Conservation (phyloP, 2,797 vertebrate genomes). For the Iguana delicatissima region DNA sequence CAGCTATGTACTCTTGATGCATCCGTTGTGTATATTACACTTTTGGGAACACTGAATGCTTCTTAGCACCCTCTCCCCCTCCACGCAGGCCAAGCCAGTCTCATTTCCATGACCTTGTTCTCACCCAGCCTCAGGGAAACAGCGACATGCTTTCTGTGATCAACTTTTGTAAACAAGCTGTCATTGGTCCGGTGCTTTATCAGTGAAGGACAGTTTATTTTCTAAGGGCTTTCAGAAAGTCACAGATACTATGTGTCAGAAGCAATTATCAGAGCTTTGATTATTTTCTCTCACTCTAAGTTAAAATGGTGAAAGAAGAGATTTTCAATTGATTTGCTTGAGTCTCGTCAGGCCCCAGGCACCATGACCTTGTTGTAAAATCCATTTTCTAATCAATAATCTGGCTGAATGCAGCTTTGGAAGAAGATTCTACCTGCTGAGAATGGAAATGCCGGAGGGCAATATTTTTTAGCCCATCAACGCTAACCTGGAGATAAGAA, state of each 20-base stretch:
- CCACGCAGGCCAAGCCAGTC: neutral
- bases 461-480: neutral
- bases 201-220: neutral
- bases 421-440: neutral
- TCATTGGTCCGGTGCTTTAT: fast-evolving
- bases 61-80: neutral
- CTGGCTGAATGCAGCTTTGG: neutral
- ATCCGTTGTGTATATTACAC: neutral
- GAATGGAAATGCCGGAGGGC: fast-evolving
- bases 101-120: neutral
- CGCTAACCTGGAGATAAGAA: neutral
- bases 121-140: neutral
- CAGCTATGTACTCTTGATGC: neutral
- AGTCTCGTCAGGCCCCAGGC: slow-evolving; percentile 29
- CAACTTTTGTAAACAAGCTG: slow-evolving; percentile 19
- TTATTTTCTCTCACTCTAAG: neutral
- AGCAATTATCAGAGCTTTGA: neutral
- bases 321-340: slow-evolving; percentile 47
- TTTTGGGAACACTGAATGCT: neutral
- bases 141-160: neutral
- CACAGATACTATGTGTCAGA: neutral
- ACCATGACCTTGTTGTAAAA: slow-evolving; percentile 13
- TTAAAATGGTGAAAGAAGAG: slow-evolving; percentile 28
- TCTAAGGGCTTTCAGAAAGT: slow-evolving; percentile 29
- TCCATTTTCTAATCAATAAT: slow-evolving; percentile 26